Evolutionary conservation across 2,888 invertebrate species (phyloP), one percentile per base, ranked within the genome.

Genomic region (Drymonia ruficornis): DNA sequence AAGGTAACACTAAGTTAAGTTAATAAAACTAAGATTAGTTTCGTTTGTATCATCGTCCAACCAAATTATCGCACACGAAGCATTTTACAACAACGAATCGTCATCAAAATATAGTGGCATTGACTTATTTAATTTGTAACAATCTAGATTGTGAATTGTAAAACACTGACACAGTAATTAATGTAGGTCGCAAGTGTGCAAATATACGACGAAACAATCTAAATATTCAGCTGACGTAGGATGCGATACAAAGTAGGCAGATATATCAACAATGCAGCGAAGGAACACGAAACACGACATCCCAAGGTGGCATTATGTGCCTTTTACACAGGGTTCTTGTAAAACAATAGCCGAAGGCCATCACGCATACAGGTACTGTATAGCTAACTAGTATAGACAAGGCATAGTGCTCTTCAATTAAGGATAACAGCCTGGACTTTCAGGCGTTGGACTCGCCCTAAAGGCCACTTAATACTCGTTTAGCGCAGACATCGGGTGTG

Each of bases 401-500:
- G 36, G 13, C 36, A 13, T 36, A 36, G 11, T 7, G n/a, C 13
- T 36, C 36, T 7, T 36, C 36, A 36, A 36, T 36, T 36, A 36
- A 36, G n/a, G 36, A 36, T 36, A 36, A 36, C 13, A 36, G 36
- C 36, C 36, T 36, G 36, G 36, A 36, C 36, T 11, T 36, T 5
- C 36, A n/a, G 36, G 36, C 36, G 4, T n/a, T 16, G 46, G 46
- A 29, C 29, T 28, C 15, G 13, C 43, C 43, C 28, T 46, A 7
- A 29, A 16, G 9, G 46, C 46, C 29, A 29, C 29, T 46, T 46
- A 46, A 46, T 46, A 46, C 28, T 46, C 65, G 68, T 75, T 74
- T 56, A 60, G 54, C 49, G 59, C 74, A 77, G 75, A 59, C 68
- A 61, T 59, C 70, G 65, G 59, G 69, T 79, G 81, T 62, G 64